These are phyloP conservation scores for Cherax destructor DNA, from an alignment of 1,140 invertebrate species.

Conservation along the genomic window DNA sequence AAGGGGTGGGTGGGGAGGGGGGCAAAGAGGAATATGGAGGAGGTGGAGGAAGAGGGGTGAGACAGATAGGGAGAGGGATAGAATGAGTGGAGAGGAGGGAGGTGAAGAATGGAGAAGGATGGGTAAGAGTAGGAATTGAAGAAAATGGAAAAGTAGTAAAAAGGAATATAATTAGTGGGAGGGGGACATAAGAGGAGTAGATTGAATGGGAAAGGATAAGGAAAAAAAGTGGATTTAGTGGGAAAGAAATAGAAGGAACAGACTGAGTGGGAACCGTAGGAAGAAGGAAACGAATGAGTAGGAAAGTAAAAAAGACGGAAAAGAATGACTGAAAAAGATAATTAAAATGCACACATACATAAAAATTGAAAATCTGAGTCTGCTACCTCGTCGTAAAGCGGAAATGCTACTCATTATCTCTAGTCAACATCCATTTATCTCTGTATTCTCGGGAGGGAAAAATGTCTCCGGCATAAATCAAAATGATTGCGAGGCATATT, in stretches of 20 bases:
- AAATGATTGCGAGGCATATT: background rate
- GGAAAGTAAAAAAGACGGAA: background rate
- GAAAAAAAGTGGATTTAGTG: too few species aligned
- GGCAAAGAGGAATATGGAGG: background rate
- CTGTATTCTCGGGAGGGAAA: background rate
- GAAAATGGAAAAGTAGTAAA: background rate
- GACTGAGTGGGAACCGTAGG: too few species aligned
- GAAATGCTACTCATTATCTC: background rate
- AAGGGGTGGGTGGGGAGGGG: background rate
- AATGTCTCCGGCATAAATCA: background rate
- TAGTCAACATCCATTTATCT: slow-evolving; percentile 2
- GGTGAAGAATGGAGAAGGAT: background rate
- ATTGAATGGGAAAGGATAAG: background rate
- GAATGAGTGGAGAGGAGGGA: background rate
- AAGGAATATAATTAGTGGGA: background rate
- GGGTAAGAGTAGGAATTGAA: background rate
- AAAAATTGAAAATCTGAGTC: background rate
- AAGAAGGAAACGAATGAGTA: background rate
- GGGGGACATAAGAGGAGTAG: background rate
- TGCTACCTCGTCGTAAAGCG: background rate
- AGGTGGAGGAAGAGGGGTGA: background rate
- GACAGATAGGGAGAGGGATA: background rate
- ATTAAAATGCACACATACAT: background rate
- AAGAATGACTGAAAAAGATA: background rate
- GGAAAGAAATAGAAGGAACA: too few species aligned